phyloP scores from a whole-genome alignment of 1,140 invertebrate genomes.

The Drosophila lacteicornis region DNA sequence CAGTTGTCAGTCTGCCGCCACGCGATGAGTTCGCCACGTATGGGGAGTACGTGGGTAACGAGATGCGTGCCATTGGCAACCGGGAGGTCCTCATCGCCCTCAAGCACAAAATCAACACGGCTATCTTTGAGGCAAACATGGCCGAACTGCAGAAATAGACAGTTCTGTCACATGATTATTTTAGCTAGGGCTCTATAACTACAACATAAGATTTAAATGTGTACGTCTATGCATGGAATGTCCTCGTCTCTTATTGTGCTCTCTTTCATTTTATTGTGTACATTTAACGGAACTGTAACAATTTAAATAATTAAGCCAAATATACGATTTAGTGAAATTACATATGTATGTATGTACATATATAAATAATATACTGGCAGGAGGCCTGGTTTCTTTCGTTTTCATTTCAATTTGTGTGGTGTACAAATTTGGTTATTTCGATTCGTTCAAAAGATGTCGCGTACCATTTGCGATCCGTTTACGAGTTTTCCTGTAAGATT shows the following conservation, averaged over 20 bases:
- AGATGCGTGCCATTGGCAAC: constrained; percentile 76
- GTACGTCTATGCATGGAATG: constrained; percentile 27
- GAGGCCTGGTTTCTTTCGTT: constrained; percentile 8
- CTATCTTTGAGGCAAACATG: constrained; percentile 84
- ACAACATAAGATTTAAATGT: constrained; percentile 59
- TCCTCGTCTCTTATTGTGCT: constrained; percentile 28
- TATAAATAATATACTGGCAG: constrained; percentile 4
- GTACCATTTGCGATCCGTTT: constrained; percentile 66
- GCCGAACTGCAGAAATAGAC: constrained; percentile 77
- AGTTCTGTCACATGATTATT: constrained; percentile 1
- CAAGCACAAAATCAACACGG: constrained; percentile 84
- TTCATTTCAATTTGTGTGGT: background rate
- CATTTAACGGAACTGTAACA: constrained; percentile 57
- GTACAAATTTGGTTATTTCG: background rate
- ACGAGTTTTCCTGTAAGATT: constrained; percentile 57
- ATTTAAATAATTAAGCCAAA: constrained; percentile 77
- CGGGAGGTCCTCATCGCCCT: constrained; percentile 75
- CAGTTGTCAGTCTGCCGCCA: constrained; percentile 21
- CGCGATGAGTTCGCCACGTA: constrained; percentile 79
- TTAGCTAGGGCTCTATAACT: constrained; percentile 53
- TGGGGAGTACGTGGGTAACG: constrained; percentile 82
- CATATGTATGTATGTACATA: background rate
- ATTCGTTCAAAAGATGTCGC: constrained; percentile 33
- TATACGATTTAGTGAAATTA: constrained; percentile 69
- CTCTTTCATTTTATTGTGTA: constrained; percentile 62